Conservation (phyloP, 2,113 vertebrate species). For the Ascaphus truei region DNA sequence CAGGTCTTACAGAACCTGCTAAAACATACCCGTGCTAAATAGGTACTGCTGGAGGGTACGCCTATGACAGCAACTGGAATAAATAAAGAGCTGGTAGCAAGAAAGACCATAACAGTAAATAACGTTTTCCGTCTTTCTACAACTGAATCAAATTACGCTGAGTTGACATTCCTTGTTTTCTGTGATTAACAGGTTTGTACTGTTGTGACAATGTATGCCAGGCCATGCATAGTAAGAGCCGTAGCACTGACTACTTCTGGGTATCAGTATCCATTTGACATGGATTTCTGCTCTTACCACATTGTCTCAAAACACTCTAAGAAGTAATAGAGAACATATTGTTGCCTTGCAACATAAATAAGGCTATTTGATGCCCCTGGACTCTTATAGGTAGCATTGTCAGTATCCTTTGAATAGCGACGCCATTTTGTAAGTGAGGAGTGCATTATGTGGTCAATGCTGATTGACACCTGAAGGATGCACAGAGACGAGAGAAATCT, state of each 20-base stretch:
- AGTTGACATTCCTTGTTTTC: constrained; percentile 21
- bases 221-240: constrained; percentile 11
- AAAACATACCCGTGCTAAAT: too few relatives aligned
- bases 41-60: too few relatives aligned
- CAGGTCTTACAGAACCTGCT: too few relatives aligned
- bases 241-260: constrained; percentile 15
- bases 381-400: constrained; percentile 51
- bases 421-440: constrained; percentile 41
- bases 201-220: neutral
- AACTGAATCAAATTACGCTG: neutral
- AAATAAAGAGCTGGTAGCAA: too few relatives aligned
- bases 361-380: constrained; percentile 54
- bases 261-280: constrained; percentile 29
- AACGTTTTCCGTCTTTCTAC: constrained; percentile 16
- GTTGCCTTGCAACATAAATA: constrained; percentile 61
- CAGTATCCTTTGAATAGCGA: constrained; percentile 39
- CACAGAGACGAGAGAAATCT: constrained; percentile 30
- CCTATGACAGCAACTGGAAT: too few relatives aligned
- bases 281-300: constrained; percentile 42
- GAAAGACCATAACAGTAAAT: constrained; percentile 3
- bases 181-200: constrained; percentile 43
- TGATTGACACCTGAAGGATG: constrained; percentile 52
- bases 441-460: constrained; percentile 54
- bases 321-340: constrained; percentile 59
- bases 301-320: constrained; percentile 44